These are phyloP conservation scores for Encarsia formosa DNA, from an alignment of 2,888 invertebrate genomes.

Conservation along the genomic window DNA sequence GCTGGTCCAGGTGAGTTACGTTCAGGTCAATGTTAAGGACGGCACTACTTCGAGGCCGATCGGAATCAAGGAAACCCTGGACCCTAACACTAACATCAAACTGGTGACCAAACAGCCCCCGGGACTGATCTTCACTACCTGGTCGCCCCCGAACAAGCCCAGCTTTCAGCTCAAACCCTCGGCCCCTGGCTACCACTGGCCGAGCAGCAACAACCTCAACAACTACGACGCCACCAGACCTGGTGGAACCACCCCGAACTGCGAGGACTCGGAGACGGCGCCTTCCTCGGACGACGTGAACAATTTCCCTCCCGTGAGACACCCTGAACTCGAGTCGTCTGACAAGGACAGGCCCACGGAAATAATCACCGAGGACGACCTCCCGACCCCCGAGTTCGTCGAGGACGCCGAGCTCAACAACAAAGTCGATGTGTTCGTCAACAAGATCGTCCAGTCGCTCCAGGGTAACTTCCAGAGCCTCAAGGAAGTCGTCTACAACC, in stretches of 20 bases:
- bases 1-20: slow-evolving; percentile 46
- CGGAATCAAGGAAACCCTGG: slow-evolving; percentile 10
- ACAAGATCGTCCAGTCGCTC: slow-evolving; percentile 77
- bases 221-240: slow-evolving; percentile 7
- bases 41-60: slow-evolving; percentile 34
- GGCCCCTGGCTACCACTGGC: slow-evolving; percentile 26
- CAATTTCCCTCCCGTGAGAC: slow-evolving; percentile 81
- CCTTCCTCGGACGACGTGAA: slow-evolving; percentile 64
- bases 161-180: slow-evolving; percentile 42
- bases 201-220: slow-evolving; percentile 24
- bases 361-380: slow-evolving; percentile 60
- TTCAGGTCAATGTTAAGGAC: slow-evolving; percentile 47
- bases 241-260: slow-evolving; percentile 14
- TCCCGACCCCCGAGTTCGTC: slow-evolving; percentile 72
- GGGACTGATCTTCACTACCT: slow-evolving; percentile 42
- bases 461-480: slow-evolving; percentile 79
- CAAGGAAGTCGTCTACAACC: slow-evolving; percentile 69
- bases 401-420: slow-evolving; percentile 73
- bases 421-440: slow-evolving; percentile 73
- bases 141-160: slow-evolving; percentile 43
- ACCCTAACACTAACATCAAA: slow-evolving; percentile 2
- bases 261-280: slow-evolving; percentile 58
- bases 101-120: slow-evolving; percentile 22
- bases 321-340: slow-evolving; percentile 70
- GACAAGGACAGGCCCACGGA: slow-evolving; percentile 49